Percentiles rank a stretch among this genome's conserved stretches.
Evolutionary conservation across 2,888 invertebrate genomes (phyloP).

Genomic region (Auanema sp.): DNA sequence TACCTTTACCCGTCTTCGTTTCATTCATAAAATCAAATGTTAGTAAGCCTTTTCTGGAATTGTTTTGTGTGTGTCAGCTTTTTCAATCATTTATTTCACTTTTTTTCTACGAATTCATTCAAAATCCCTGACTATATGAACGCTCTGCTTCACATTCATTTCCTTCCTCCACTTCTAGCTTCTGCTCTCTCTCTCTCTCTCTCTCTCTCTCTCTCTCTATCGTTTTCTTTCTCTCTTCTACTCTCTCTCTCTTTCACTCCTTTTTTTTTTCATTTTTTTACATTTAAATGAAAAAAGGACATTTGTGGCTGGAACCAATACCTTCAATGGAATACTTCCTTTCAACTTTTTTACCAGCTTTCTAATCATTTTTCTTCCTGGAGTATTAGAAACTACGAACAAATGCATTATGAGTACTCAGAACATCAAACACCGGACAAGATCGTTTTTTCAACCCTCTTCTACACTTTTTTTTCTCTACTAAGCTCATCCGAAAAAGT

Average conservation of each 20-base stretch:
- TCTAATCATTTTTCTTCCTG: too few relatives aligned
- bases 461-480: too few relatives aligned
- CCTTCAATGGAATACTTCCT: background rate
- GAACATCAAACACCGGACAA: too few relatives aligned
- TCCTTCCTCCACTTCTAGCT: background rate
- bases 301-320: background rate
- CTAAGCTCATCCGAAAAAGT: too few relatives aligned
- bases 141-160: background rate
- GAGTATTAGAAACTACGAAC: background rate
- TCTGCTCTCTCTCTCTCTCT: constrained; percentile 1
- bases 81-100: background rate
- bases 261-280: background rate
- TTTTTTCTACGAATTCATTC: background rate
- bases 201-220: constrained; percentile 7
- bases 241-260: background rate
- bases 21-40: too few relatives aligned
- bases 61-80: too few relatives aligned
- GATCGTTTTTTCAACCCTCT: too few relatives aligned
- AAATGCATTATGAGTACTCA: background rate
- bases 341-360: too few relatives aligned
- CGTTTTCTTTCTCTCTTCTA: background rate
- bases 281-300: background rate
- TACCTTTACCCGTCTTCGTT: too few relatives aligned
- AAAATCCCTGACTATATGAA: background rate
- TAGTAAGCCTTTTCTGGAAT: too few relatives aligned